phyloP scores from a whole-genome alignment of 1,140 invertebrate genomes.

The Drosophila pseudoananassae region DNA sequence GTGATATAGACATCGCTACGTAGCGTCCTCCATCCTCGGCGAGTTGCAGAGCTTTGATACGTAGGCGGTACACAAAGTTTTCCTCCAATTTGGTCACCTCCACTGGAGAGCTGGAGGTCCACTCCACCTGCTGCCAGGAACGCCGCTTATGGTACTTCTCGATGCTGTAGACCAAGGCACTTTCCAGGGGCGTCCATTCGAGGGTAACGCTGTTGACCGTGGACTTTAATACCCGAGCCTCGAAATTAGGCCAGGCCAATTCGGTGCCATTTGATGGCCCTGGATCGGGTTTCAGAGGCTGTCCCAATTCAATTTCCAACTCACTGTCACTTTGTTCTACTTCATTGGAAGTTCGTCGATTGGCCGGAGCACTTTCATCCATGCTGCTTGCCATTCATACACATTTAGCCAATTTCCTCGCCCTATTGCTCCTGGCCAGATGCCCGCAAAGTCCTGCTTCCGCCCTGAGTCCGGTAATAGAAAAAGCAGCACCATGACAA shows the following conservation, averaged over 20 bases:
- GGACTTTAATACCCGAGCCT: constrained; percentile 41
- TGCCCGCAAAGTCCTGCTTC: background rate
- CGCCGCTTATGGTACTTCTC: constrained; percentile 58
- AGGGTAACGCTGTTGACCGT: constrained; percentile 60
- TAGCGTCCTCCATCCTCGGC: constrained; percentile 29
- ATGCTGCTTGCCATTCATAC: background rate
- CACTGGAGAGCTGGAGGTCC: constrained; percentile 44
- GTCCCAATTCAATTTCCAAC: constrained; percentile 23
- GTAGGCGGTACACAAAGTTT: constrained; percentile 70
- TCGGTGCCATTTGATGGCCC: background rate
- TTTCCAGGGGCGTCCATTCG: constrained; percentile 49
- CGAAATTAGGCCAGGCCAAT: constrained; percentile 48
- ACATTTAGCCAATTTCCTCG: background rate
- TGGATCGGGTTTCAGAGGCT: background rate
- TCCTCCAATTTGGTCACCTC: constrained; percentile 65
- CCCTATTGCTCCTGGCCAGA: background rate
- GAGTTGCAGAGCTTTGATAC: constrained; percentile 61
- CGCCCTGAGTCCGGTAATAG: background rate
- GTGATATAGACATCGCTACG: constrained; percentile 52
- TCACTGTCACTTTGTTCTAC: constrained; percentile 20
- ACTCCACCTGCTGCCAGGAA: constrained; percentile 71
- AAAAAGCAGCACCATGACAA: constrained; percentile 1
- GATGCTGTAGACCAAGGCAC: constrained; percentile 61
- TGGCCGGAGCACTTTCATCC: background rate
- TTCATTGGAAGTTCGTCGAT: background rate